Conservation (phyloP, 2,888 invertebrate genomes). For the Cephus pygmeus region DNA sequence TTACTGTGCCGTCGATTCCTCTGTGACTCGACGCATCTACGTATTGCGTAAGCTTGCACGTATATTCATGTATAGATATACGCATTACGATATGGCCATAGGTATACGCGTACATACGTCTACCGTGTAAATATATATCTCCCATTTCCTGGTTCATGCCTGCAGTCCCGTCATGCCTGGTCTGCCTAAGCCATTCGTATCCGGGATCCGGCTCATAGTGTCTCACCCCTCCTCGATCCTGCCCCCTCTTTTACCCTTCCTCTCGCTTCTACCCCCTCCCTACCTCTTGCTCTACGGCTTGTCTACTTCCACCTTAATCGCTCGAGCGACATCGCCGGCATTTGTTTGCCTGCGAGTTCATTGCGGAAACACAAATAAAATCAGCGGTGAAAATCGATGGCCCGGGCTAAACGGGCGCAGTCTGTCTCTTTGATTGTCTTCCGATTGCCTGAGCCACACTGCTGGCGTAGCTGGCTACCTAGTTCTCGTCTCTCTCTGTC, state of each 20-base stretch:
- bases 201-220: constrained; percentile 15
- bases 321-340: constrained; percentile 13
- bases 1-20: constrained; percentile 48
- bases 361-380: constrained; percentile 24
- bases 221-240: constrained; percentile 23
- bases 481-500: not conserved
- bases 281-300: constrained; percentile 8
- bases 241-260: constrained; percentile 20
- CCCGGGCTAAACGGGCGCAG: constrained; percentile 12
- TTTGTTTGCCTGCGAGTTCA: constrained; percentile 18
- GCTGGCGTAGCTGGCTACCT: not conserved
- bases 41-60: constrained; percentile 28
- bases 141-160: constrained; percentile 27
- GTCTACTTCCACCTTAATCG: constrained; percentile 14
- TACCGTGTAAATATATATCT: constrained; percentile 21
- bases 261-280: constrained; percentile 10
- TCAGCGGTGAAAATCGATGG: constrained; percentile 16
- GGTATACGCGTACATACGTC: not conserved
- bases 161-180: constrained; percentile 3
- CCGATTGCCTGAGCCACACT: constrained; percentile 16
- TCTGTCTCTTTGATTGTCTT: constrained; percentile 23
- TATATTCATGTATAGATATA: constrained; percentile 20
- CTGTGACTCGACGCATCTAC: constrained; percentile 34
- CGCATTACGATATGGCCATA: not conserved
- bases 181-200: constrained; percentile 19